Evolutionary conservation across 2,888 invertebrate genomes (phyloP), one percentile per base, ranked within the genome.

Genomic region (Diogma glabrata): DNA sequence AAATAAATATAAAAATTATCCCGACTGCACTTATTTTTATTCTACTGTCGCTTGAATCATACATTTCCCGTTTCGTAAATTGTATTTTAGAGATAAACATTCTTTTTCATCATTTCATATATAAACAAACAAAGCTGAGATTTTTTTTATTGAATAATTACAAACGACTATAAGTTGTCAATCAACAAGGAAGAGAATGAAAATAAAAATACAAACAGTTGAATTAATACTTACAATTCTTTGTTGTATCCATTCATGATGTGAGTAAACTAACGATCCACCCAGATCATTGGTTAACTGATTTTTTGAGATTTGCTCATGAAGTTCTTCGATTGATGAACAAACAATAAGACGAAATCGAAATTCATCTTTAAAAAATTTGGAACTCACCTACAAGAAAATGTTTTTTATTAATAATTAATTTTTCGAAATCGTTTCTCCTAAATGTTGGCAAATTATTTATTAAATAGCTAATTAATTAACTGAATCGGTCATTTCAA

Each of bases 161-260:
- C n/a, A n/a, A n/a, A n/a, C n/a, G n/a, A n/a, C n/a, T n/a, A n/a
- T n/a, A n/a, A n/a, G n/a, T n/a, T n/a, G n/a, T n/a, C n/a, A n/a
- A n/a, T n/a, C n/a, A n/a, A n/a, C n/a, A n/a, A 8, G 12, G 12
- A 14, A 23, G 4, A 20, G n/a, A 24, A 49, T 24, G 16, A 4
- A 36, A 38, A 46, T 10, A 22, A 16, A 16, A 36, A 30, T 3
- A n/a, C n/a, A n/a, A n/a, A n/a, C n/a, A n/a, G n/a, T n/a, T n/a
- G n/a, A n/a, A n/a, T n/a, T 14, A 33, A 33, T 24, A 72, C 83
- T 79, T 70, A 96, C 95, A 70, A 92, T 87, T 74, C 96, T 78
- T 69, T 96, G 93, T 63, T 94, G 88, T 65, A 96, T 93, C 96
- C 96, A 97, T 64, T 93, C 91, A 52, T 89, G 81, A 69, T 96